Evolutionary conservation across 1,140 invertebrate genomes (phyloP), one percentile per base, ranked within the genome.

Genomic region (Gonioctena quinquepunctata): DNA sequence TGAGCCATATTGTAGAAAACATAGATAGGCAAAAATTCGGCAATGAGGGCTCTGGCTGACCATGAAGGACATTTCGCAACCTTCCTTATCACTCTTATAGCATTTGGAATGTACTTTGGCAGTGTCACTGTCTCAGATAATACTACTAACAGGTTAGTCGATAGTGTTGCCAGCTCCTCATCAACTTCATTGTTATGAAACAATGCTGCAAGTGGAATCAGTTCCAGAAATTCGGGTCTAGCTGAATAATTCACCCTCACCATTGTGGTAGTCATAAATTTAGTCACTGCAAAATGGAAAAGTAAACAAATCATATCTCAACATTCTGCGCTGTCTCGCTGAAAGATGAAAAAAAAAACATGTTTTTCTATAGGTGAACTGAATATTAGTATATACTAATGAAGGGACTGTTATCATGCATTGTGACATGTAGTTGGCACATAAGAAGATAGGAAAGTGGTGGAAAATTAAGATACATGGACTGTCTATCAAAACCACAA

Each of bases 1-100:
- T 87, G 86, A 16, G 93, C 90, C 84, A 96, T 90, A 76, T 96
- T 96, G 73, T 93, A 89, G 83, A 96, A 96, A 6, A 95, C 88
- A 62, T 94, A 84, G 13, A 91, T 90, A 83, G 96, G 92, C 6
- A 96, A 84, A 77, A 94, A 94, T 61, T 90, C 88, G 1, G 96
- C 83, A 66, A 90, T 87, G 7, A 90, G 87, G 0, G 88, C 86
- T 54, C 93, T 85, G 0, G 92, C 89, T 72, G 91, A 93, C 95
- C 95, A 97, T 4, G 92, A 95, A 4, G 86, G 84, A 59, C 83
- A 84, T 18, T 86, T 75, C 0, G 87, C 85, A 8, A 87, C 82
- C 59, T 80, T 80, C 52, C 79, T 73, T 5, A 90, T 78, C 23
- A 85, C 85, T 77, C 84, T 69, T 61, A 93, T 74, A 4, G 85